A percentile compares a stretch with the other conserved stretches of the same genome.
phyloP scores from a whole-genome alignment of 2,113 vertebrate genomes.

The Pseudopipra pipra region DNA sequence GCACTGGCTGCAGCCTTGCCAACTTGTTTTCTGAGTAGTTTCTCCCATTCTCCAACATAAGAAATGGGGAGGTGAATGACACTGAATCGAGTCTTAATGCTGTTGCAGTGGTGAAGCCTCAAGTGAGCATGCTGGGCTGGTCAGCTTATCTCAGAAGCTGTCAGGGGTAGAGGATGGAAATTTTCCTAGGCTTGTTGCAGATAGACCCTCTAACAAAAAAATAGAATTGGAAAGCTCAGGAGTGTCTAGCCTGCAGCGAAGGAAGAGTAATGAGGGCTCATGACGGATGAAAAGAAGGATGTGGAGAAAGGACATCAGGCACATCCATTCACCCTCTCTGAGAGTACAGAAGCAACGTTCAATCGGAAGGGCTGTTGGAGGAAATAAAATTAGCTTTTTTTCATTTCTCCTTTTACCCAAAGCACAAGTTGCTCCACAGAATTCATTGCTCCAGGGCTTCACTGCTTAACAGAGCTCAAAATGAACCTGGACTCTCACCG shows the following conservation, averaged over 20 bases:
- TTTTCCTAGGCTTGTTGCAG: not conserved
- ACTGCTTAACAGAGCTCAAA: not conserved
- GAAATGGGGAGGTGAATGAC: not conserved
- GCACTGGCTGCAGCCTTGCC: not conserved
- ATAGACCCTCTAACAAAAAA: not conserved
- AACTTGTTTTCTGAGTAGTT: not conserved
- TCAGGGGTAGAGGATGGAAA: not conserved
- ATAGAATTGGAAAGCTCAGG: not conserved
- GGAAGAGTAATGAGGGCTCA: constrained; percentile 1
- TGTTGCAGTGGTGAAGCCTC: not conserved
- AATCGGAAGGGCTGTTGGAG: not conserved
- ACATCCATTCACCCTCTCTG: not conserved
- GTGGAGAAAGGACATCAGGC: not conserved
- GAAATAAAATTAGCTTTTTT: not conserved
- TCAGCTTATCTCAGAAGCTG: constrained; percentile 8
- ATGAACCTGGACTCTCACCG: not conserved
- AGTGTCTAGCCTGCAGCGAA: not conserved
- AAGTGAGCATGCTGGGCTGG: not conserved
- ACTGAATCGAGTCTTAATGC: not conserved
- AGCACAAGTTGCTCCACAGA: not conserved
- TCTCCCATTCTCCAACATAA: not conserved
- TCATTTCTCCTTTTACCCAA: not conserved
- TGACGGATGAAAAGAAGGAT: not conserved
- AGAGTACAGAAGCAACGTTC: not conserved
- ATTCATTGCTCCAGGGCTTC: not conserved